Conservation (phyloP, 2,113 vertebrate species). For the Theropithecus gelada region DNA sequence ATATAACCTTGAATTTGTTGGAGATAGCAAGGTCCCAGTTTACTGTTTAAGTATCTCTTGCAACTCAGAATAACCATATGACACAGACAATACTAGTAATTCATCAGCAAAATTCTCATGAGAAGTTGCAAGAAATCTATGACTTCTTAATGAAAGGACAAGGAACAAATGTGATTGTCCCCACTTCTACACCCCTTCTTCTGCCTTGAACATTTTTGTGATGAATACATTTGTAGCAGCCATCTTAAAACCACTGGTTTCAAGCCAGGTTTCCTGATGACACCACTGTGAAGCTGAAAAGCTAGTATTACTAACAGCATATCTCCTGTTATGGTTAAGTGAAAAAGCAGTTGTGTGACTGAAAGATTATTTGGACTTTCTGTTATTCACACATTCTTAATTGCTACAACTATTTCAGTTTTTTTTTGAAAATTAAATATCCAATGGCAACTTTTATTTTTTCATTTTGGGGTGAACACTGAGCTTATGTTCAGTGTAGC, state of each 20-base stretch:
- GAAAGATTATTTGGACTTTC: neutral
- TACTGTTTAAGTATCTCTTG: neutral
- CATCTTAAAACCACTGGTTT: neutral
- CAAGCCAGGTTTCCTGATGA: neutral
- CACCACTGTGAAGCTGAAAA: neutral
- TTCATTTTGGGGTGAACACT: no score
- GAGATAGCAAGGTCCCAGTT: neutral
- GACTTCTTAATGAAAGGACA: neutral
- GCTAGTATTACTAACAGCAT: neutral
- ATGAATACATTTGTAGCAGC: neutral
- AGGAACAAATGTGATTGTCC: neutral
- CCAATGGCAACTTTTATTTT: neutral
- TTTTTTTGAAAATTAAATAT: neutral
- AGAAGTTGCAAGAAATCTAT: neutral
- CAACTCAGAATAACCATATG: neutral
- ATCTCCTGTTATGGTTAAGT: neutral
- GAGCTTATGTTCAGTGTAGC: neutral
- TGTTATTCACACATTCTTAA: neutral
- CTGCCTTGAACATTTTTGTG: neutral
- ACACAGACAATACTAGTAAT: neutral
- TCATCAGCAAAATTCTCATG: neutral
- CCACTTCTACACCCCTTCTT: neutral
- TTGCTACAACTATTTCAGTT: neutral
- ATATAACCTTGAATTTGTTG: constrained; percentile 18
- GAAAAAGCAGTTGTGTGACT: neutral